Evolutionary conservation across 1,140 invertebrate genomes (phyloP), one percentile per base, ranked within the genome.

Genomic region (Dendroctonus ponderosae): DNA sequence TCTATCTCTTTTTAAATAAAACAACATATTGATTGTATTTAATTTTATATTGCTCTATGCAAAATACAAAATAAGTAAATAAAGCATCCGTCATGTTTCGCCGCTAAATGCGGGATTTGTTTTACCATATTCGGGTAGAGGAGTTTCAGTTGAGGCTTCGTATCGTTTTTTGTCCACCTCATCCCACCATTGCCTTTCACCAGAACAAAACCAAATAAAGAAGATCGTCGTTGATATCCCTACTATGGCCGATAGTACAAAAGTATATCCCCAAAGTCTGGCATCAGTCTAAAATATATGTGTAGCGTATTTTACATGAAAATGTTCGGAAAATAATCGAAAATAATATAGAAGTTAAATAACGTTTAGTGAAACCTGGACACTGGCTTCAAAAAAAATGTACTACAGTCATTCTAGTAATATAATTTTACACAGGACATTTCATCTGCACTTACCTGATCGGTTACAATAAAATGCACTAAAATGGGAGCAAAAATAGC

Each of bases 401-500:
- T 26, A 26, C 1, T 3, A n/a, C 26, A 26, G 26, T 26, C 26
- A 3, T 26, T 26, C 3, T 26, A 26, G 3, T 26, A 26, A 26
- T 9, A 39, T 56, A 46, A 4, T 26, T 26, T 26, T 26, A 26
- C 26, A 26, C 26, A 26, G 40, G 53, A 38, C 40, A 26, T 56
- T 43, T 41, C 1, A n/a, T 4, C 39, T 48, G 37, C 7, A 15
- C 66, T 41, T 79, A 90, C 89, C 53, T 79, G 74, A 68, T 91
- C 83, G 5, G 78, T 80, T 2, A 91, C 79, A 11, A 91, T 82
- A 15, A 82, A 77, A 0, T 87, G 85, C n/a, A 86, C 85, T 3
- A 85, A 77, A 5, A 87, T 73, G 0, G 91, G 91, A 12, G 87
- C 88, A 26, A 89, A 74, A 51, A 91, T 89, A 0, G 87, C 87